Base-by-base conservation (phyloP, 2,113 vertebrate genomes). In the Eubucco bourcierii region DNA sequence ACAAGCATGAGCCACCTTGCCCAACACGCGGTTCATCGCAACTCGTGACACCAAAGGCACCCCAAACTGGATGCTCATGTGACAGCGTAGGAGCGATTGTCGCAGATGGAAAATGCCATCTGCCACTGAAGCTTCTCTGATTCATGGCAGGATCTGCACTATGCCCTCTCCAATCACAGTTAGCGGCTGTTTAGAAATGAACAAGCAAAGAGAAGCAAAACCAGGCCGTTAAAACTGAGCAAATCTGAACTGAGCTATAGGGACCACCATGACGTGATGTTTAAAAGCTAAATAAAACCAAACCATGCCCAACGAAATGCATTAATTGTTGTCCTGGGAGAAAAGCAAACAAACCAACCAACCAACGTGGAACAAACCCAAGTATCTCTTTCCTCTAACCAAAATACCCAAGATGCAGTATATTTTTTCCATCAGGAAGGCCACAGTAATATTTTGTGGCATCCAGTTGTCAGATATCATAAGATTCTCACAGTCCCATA, bases 201-300 rank as follows among this genome's bases (percentile, higher is more conserved):
- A 31, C 90, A 80, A 66, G 13, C 0, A 0, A 60, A 90, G 10
- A 64, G 31, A 28, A 52, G 3, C 0, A 27, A 46, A 68, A 68
- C 7, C 1, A 29, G n/a, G 25, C 4, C 2, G 0, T 61, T 73
- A 64, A 67, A 67, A 71, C 0, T 0, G 16, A 70, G 29, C 52
- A 82, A 63, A 52, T 64, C 66, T 52, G 8, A 79, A 10, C 28
- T 11, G 8, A 72, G 7, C 39, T 59, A 52, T 4, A 5, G 31
- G 14, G 12, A 5, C 15, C 16, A 3, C n/a, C 34, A 28, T 14
- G 7, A 52, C 29, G 23, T 29, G 31, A 41, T 50, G 71, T 37
- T 80, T 84, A 71, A 90, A 88, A 46, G n/a, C 53, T 55, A 9
- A 55, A 18, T 61, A 44, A 88, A 88, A 80, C 24, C 7, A 20